Evolutionary conservation across 2,797 vertebrate species (phyloP), one percentile per base, ranked within the genome.

Genomic region (Discoglossus pictus): DNA sequence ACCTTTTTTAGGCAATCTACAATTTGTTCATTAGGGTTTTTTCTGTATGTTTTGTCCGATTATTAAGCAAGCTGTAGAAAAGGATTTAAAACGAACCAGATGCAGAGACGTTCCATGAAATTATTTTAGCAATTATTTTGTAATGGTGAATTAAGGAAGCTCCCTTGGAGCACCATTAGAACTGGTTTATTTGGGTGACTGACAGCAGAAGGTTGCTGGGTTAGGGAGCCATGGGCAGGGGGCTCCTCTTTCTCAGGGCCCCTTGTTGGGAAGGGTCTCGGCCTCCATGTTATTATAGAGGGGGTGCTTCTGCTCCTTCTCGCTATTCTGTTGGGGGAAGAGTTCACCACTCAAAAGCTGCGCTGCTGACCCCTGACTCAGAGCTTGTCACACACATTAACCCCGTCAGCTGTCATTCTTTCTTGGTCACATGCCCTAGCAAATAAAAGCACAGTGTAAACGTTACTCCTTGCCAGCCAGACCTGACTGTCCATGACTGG

Each of bases 331-430:
- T 40, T 31, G 61, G 25, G 54, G 21, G 8, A 9, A 55, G 35
- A 17, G 52, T 39, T 39, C 16, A 38, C 10, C 10, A 7, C 52
- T n/a, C 4, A 18, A 24, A 42, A 42, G 46, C 46, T 50, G 25
- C 34, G 38, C 11, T 61, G 21, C 40, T 54, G 20, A 46, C 38
- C 25, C 48, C 23, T n/a, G 9, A 21, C 48, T 16, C 48, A 38
- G 39, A 15, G 34, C 34, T 35, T 36, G 56, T 61, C 66, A 46
- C 58, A 38, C 20, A 24, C 24, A 43, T 47, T 68, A 61, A 61
- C 40, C 39, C 47, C 27, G n/a, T 63, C 61, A 52, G 31, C 56
- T 52, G 46, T 52, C 21, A 17, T n/a, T 17, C 44, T 25, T 59
- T 66, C 35, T 50, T 53, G 9, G 7, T 68, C 20, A 16, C 50